A percentile compares a stretch with the other conserved stretches of the same genome.
These are phyloP conservation scores for Odontophorus gujanensis DNA, from an alignment of 2,113 vertebrate genomes.

Conservation along the genomic window DNA sequence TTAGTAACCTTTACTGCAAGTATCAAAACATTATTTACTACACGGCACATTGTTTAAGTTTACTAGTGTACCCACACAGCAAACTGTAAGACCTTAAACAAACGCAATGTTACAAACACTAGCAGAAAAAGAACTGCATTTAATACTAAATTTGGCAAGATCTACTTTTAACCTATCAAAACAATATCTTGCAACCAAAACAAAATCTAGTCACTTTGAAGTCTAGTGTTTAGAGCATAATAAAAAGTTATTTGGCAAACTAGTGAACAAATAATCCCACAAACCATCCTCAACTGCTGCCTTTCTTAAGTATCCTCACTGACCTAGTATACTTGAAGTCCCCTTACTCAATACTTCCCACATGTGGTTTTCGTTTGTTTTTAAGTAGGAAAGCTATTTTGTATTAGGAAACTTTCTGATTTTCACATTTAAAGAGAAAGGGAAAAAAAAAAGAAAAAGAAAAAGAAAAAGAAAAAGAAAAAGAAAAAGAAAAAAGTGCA, in stretches of 20 bases:
- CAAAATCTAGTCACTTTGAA: slow-evolving; percentile 12
- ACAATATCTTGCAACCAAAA: slow-evolving; percentile 15
- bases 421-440: not conserved
- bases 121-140: not conserved
- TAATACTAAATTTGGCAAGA: not conserved
- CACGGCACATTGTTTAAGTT: not conserved
- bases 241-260: not conserved
- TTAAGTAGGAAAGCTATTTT: not conserved
- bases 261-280: not conserved
- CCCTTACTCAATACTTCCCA: not conserved
- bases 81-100: not conserved
- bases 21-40: not conserved
- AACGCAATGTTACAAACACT: not conserved
- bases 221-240: not conserved
- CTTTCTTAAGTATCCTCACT: not conserved
- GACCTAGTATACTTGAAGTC: not conserved
- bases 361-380: not conserved
- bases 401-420: not conserved
- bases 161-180: not conserved
- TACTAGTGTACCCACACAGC: not conserved
- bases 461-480: accelerated
- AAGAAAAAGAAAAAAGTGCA: accelerated
- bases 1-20: not conserved
- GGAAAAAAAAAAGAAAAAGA: not conserved
- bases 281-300: not conserved